phyloP scores from a whole-genome alignment of 2,113 vertebrate genomes.

The Fulmarus glacialis region DNA sequence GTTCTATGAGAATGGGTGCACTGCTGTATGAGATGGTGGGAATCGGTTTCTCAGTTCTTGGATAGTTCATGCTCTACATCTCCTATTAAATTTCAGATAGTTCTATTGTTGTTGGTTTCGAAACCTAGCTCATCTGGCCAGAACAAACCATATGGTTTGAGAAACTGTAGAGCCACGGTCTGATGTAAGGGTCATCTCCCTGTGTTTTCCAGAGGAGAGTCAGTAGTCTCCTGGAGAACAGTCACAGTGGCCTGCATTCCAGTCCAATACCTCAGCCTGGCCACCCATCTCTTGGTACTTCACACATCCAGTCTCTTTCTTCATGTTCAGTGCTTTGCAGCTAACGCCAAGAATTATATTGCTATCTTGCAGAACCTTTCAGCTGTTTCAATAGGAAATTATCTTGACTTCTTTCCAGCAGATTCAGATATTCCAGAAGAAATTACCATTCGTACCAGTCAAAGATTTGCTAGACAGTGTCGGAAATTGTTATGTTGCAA shows the following conservation, averaged over 20 bases:
- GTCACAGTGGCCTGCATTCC: neutral
- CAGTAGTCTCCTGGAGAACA: neutral
- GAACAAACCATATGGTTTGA: neutral
- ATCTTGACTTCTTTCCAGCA: neutral
- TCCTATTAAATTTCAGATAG: neutral
- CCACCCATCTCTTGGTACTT: neutral
- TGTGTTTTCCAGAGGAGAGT: neutral
- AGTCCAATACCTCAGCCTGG: neutral
- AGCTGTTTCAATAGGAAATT: neutral
- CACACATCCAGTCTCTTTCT: neutral
- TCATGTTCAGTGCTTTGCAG: neutral
- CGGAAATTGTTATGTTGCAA: neutral
- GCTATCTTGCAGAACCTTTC: neutral
- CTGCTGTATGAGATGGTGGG: neutral
- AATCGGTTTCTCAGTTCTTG: neutral
- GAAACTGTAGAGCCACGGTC: accelerated
- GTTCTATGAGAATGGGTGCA: neutral
- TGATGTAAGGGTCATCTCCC: neutral
- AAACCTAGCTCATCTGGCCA: neutral
- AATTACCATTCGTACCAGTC: neutral
- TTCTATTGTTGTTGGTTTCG: neutral
- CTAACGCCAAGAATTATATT: neutral
- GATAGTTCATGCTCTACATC: neutral
- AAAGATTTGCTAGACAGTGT: neutral
- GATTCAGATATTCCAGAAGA: neutral